These are phyloP conservation scores for Saturnia pavonia DNA, from an alignment of 2,888 invertebrate species.

Conservation along the genomic window DNA sequence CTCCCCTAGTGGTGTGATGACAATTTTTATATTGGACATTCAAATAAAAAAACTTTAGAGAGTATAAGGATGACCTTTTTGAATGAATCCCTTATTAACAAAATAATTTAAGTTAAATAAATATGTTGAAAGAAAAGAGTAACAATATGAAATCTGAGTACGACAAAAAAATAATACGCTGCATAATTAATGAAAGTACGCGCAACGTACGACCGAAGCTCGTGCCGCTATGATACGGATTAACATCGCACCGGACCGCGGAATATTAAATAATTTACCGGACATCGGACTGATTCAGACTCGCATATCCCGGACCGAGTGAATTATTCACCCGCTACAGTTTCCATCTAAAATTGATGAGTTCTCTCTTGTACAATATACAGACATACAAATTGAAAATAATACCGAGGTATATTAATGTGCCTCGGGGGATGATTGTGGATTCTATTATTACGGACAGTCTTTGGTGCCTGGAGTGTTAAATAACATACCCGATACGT, in stretches of 20 bases:
- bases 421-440: background rate
- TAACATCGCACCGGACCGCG: background rate
- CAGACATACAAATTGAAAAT: constrained; percentile 5
- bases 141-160: background rate
- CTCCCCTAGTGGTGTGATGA: too few species aligned
- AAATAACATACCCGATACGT: background rate
- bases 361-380: background rate
- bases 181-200: constrained; percentile 8
- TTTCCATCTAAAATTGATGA: constrained; percentile 17
- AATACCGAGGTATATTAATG: background rate
- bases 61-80: too few species aligned
- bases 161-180: background rate
- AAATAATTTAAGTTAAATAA: too few species aligned
- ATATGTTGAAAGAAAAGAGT: background rate
- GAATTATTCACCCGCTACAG: constrained; percentile 11
- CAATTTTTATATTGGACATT: too few species aligned
- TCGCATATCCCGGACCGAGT: constrained; percentile 4
- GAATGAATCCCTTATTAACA: background rate
- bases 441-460: background rate
- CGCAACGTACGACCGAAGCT: background rate
- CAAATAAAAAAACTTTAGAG: too few species aligned
- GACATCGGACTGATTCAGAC: constrained; percentile 14
- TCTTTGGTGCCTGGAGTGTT: background rate
- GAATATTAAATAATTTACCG: constrained; percentile 16
- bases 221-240: constrained; percentile 4